These are phyloP conservation scores for Acinonyx jubatus DNA, from an alignment of 2,113 vertebrate genomes.

Conservation along the genomic window DNA sequence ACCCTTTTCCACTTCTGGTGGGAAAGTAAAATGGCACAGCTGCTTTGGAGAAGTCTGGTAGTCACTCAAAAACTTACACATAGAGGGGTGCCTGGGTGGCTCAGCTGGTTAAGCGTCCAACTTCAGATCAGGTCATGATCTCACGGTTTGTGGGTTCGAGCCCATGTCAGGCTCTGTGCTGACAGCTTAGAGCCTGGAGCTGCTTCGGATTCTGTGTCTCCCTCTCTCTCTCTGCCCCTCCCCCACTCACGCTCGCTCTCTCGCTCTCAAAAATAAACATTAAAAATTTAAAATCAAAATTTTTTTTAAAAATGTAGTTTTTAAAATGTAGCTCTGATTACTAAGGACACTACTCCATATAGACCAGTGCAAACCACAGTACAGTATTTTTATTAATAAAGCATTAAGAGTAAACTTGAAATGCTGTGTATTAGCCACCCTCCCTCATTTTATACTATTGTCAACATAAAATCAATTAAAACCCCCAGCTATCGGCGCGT, in stretches of 20 bases:
- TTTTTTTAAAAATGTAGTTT: no score
- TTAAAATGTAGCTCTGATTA: neutral
- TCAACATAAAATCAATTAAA: neutral
- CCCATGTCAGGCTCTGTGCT: no score
- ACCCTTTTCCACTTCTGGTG: neutral
- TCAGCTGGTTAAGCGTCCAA: no score
- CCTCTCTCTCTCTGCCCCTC: neutral
- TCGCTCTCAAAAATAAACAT: no score
- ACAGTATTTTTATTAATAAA: neutral
- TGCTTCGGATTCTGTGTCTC: no score
- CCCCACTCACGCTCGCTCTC: no score
- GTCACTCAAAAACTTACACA: neutral
- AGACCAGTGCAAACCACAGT: neutral
- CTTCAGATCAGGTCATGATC: no score
- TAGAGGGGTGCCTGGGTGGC: neutral
- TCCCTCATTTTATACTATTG: neutral
- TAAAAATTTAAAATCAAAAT: no score
- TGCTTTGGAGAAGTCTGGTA: neutral
- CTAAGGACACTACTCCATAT: neutral
- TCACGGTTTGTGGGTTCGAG: no score
- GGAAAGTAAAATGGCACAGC: neutral
- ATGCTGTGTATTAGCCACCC: neutral
- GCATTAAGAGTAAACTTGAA: fast-evolving
- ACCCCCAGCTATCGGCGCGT: neutral
- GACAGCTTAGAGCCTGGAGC: no score